Percentiles rank a stretch among this genome's conserved stretches.
Evolutionary conservation across 1,140 invertebrate species (phyloP).

Genomic region (Artemia franciscana): DNA sequence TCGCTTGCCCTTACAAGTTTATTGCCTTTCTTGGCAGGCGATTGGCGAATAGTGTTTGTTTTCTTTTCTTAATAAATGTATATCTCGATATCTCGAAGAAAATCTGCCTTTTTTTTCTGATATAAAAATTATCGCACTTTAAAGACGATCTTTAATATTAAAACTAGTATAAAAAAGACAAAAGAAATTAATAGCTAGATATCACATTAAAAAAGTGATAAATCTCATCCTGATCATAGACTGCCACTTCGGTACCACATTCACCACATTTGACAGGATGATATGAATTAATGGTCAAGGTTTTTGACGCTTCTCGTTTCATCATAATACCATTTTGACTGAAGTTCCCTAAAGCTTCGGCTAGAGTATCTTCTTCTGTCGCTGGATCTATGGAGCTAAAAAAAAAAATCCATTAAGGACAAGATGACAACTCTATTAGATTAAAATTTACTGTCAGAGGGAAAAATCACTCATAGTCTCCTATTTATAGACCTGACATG

Average conservation of each 20-base stretch:
- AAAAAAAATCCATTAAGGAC: no score
- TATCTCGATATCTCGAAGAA: no score
- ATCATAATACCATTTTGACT: slow-evolving; percentile 7
- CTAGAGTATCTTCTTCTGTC: slow-evolving; percentile 12
- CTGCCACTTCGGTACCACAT: slow-evolving; percentile 33
- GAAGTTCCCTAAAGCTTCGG: background rate
- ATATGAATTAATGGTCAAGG: slow-evolving; percentile 20
- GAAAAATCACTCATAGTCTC: no score
- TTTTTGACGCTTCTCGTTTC: background rate
- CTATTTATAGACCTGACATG: no score
- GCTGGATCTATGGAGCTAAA: slow-evolving; percentile 12
- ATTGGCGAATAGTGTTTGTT: no score
- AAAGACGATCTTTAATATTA: background rate
- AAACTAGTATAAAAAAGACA: background rate
- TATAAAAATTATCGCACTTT: no score
- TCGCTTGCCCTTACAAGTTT: no score
- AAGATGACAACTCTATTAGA: no score
- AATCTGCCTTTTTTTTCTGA: no score
- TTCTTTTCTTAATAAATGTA: no score
- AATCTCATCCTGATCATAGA: slow-evolving; percentile 33
- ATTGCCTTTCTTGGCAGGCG: no score
- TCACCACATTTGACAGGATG: slow-evolving; percentile 30
- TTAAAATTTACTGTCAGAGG: no score
- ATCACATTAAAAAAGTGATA: slow-evolving; percentile 41
- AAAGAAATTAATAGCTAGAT: slow-evolving; percentile 13